Base-by-base conservation (phyloP, 2,888 invertebrate species). In the Conus canariensis region DNA sequence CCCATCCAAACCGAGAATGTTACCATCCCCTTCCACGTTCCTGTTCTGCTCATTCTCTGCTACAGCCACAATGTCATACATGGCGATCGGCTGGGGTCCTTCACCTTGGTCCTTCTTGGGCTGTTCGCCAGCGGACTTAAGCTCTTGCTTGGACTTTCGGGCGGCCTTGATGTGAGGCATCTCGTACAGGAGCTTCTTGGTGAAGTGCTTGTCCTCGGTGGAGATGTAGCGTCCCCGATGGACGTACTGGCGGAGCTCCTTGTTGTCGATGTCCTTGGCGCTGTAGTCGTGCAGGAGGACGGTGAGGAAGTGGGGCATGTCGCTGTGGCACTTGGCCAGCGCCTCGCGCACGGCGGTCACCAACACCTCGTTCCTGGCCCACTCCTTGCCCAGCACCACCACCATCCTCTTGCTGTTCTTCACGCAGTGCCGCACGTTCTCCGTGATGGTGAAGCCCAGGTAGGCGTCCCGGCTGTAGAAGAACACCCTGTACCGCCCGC, bases 181-280 rank as follows among this genome's bases (percentile, higher is more conserved):
- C 56, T 89, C 89, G 89, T 89, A 89, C 19, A 85, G n/a, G 16
- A 89, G 85, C 74, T 85, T 89, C 85, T 89, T 89, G 30, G n/a
- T 14, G 74, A 89, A 89, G 85, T 89, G 70, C 85, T 89, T 89
- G 85, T 89, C 89, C 2, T 89, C 74, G 16, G 89, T 89, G 58
- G 14, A 0, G 85, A 89, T 85, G 89, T 85, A 89, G 85, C 74
- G 85, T 8, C 89, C 85, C 45, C 74, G 16, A 1, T 56, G 67
- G 85, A 85, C 70, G 85, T 85, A 89, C 30, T 89, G 89, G n/a
- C 30, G 74, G 5, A 89, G 30, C 19, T 85, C 74, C 70, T 89
- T 85, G 89, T 59, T 25, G 12, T 59, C 25, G 85, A 89, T 70
- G 85, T 89, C 85, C 77, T 74, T 70, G 58, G 22, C 70, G 67